Evolutionary conservation across 2,113 vertebrate genomes (phyloP).

Genomic region (Psophia crepitans): DNA sequence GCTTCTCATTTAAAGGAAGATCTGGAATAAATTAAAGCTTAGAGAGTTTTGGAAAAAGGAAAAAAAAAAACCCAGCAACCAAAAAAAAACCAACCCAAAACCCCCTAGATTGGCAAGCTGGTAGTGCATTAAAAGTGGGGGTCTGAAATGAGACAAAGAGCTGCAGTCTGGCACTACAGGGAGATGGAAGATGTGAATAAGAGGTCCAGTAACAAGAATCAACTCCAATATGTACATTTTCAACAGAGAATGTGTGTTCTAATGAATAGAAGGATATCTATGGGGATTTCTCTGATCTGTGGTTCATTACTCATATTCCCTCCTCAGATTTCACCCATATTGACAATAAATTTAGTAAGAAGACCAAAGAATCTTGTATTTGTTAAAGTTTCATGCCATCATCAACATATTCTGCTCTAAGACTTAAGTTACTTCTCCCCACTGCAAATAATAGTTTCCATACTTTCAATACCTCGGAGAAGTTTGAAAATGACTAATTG

Average conservation of each 20-base stretch:
- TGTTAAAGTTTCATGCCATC: conserved; percentile 43
- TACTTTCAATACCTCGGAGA: conserved; percentile 36
- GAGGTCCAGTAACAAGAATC: conserved; percentile 26
- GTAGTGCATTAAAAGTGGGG: not conserved
- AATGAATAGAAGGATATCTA: conserved; percentile 51
- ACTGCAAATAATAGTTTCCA: conserved; percentile 45
- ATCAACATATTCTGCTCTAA: conserved; percentile 19
- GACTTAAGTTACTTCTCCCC: conserved; percentile 26
- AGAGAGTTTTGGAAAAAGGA: not conserved
- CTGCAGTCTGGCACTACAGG: conserved; percentile 10
- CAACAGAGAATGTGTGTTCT: conserved; percentile 30
- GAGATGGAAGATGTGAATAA: conserved; percentile 16
- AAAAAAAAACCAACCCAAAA: too few species aligned
- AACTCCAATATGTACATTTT: conserved; percentile 41
- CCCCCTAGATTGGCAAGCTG: not conserved
- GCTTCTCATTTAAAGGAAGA: conserved; percentile 14
- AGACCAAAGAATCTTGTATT: conserved; percentile 23
- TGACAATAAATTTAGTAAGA: conserved; percentile 20
- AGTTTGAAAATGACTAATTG: conserved; percentile 55
- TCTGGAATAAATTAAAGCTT: conserved; percentile 41
- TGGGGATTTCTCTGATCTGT: conserved; percentile 59
- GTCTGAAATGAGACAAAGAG: conserved; percentile 1
- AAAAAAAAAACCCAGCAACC: not conserved
- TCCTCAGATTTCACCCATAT: conserved; percentile 59
- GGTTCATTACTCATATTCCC: conserved; percentile 61